Base-by-base conservation (phyloP, 2,113 vertebrate genomes). In the Epinephelus fuscoguttatus region DNA sequence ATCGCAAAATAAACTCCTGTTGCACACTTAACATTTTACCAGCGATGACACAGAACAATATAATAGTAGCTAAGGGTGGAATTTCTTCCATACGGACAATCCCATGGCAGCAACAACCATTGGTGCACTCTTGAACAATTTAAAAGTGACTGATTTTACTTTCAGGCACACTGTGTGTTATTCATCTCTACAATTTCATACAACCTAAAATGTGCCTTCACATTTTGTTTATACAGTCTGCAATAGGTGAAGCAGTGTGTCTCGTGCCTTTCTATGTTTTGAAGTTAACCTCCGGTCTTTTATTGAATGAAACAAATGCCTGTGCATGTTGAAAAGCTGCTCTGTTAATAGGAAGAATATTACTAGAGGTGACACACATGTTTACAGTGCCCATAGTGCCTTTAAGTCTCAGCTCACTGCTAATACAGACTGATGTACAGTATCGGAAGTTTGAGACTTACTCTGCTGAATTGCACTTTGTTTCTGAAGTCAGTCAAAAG, bases 381-480 rank as follows among this genome's bases (percentile, higher is more conserved):
- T 90, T 89, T 85, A 84, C 90, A 57, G 59, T 60, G 63, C 66
- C 73, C 66, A n/a, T 49, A 77, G 79, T 90, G 80, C 75, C 81
- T 88, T 78, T n/a, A 23, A 70, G 59, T 73, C 69, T 83, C 50
- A 17, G 77, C 50, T 78, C 55, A 50, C 61, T 78, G 18, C 62
- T 63, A 15, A 72, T 33, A 70, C 52, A 30, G 37, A 67, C 17
- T 21, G 11, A 83, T 64, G 6, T 53, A 78, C 62, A 42, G 61
- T 45, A 71, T 80, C 71, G 75, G 68, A 60, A 66, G 66, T 67
- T 63, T 60, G 75, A 88, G 76, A 82, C 57, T 55, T 21, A 23
- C 12, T 85, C 60, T 88, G 75, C 75, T 83, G 70, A 87, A 78
- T 57, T 92, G 89, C 92, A 91, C 90, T 91, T 93, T 91, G 82